Base-by-base conservation (phyloP, 2,797 vertebrate species). In the Pachyuromys duprasi region DNA sequence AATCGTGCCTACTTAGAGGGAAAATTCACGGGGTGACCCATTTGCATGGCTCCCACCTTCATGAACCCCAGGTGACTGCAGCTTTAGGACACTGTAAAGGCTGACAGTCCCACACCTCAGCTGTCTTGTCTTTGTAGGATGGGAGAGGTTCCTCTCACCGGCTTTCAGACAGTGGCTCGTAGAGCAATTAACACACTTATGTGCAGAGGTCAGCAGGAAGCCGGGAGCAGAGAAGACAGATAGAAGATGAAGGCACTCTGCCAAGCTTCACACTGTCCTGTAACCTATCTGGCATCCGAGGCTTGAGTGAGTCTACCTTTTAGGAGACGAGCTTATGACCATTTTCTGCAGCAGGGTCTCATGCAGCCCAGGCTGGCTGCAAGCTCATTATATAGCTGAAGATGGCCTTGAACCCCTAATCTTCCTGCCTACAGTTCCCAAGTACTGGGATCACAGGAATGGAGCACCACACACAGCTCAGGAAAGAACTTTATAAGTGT, bases 101-200 rank as follows among this genome's bases (percentile, higher is more conserved):
- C 69, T 22, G 11, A 5, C 33, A 1, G 17, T 42, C 36, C 18
- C 17, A 62, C 0, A 1, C 9, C 18, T 75, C 6, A 0, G 55
- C 33, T 24, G 11, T 67, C 62, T 45, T 31, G 3, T 33, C 62
- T 69, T 17, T 36, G 33, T 17, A 33, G 67, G n/a, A 15, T 12
- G 33, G 24, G 84, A 28, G n/a, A 86, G 49, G 49, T 17, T 86
- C 53, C 24, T 39, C 67, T 72, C 67, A 72, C 49, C 49, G 36
- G 84, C 45, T 39, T 3, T 72, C 12, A 86, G n/a, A 39, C 63
- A 70, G 45, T 1, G 6, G 45, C 20, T 70, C 20, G 18, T 36
- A 26, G 83, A 55, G 83, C 26, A 20, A 53, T 55, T 9, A 24
- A 55, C 45, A 86, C 26, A 17, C 65, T 53, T 36, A 55, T 11